Evolutionary conservation across 2,888 invertebrate genomes (phyloP), one percentile per base, ranked within the genome.

Genomic region (Choristoneura rosaceana): DNA sequence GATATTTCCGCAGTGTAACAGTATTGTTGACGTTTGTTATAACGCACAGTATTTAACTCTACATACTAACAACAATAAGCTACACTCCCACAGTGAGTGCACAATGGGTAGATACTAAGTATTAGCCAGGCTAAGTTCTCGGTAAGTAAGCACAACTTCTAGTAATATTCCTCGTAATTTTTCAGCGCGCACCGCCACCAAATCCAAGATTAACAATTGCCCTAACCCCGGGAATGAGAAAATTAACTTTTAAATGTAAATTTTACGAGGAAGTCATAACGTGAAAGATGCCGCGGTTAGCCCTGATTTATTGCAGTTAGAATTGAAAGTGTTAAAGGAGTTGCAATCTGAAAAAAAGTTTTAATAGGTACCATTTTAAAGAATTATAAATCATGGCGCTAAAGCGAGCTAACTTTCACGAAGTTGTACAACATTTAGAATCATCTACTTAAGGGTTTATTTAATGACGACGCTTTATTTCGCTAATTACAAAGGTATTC

Each of bases 221-320:
- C 87, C 86, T 88, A 84, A 89, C 88, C 87, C 84, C 85, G 84
- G 85, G 82, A 88, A 85, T 84, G 90, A 88, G 92, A 91, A 92
- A 92, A 93, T 93, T 93, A 90, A 93, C 91, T 92, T 93, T 93
- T 91, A 92, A 92, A 93, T 92, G 92, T 93, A 93, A 92, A 93
- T 93, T 93, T 93, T 92, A 92, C 91, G 92, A 91, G 91, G 90
- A 90, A 93, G 89, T 93, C 92, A 92, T 93, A 93, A 93, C 90
- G 91, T 89, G 88, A 90, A 92, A 91, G 92, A 91, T 91, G 91
- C 89, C 91, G 90, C 90, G 92, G 92, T 93, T 92, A 89, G 88
- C 88, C 82, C 88, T 91, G 92, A 93, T 93, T 93, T 93, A 93
- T 93, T 88, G 87, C 90, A 88, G 86, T 92, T 90, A 84, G 90